Conservation (phyloP, 1,140 invertebrate species). For the Micrasema minimum region DNA sequence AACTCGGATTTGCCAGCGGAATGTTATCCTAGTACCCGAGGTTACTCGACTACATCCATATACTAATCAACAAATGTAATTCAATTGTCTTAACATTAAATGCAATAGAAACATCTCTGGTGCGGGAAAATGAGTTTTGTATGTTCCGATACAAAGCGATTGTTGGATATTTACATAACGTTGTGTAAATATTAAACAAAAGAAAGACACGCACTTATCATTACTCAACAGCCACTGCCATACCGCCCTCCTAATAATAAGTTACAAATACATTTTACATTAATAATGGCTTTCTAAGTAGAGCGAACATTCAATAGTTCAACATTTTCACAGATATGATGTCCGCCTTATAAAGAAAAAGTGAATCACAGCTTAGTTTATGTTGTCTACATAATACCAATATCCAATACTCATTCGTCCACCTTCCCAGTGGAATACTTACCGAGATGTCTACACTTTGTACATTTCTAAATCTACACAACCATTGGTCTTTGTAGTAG, state of each 20-base stretch:
- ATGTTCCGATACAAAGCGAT: conserved; percentile 14
- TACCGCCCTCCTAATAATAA: no score
- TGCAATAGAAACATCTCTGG: background rate
- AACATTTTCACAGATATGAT: conserved; percentile 29
- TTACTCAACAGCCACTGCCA: conserved; percentile 23
- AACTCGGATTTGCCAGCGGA: no score
- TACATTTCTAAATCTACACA: no score
- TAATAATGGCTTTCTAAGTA: conserved; percentile 40
- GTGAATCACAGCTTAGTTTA: conserved; percentile 46
- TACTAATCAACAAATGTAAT: background rate
- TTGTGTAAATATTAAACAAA: conserved; percentile 25
- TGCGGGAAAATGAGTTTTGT: conserved; percentile 14
- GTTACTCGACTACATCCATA: no score
- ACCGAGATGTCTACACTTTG: no score
- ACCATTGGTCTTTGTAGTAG: no score
- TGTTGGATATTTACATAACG: conserved; percentile 29
- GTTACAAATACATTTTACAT: conserved; percentile 38
- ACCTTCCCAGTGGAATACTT: no score
- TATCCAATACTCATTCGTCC: conserved; percentile 41
- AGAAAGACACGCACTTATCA: conserved; percentile 28
- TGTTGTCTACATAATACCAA: conserved; percentile 44
- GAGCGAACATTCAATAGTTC: conserved; percentile 4
- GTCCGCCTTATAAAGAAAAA: conserved; percentile 21
- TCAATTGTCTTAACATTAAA: conserved; percentile 18
- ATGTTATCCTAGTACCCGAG: no score